A percentile compares a stretch with the other conserved stretches of the same genome.
Conservation (phyloP, 2,797 vertebrate species). For the Amazona ochrocephala region DNA sequence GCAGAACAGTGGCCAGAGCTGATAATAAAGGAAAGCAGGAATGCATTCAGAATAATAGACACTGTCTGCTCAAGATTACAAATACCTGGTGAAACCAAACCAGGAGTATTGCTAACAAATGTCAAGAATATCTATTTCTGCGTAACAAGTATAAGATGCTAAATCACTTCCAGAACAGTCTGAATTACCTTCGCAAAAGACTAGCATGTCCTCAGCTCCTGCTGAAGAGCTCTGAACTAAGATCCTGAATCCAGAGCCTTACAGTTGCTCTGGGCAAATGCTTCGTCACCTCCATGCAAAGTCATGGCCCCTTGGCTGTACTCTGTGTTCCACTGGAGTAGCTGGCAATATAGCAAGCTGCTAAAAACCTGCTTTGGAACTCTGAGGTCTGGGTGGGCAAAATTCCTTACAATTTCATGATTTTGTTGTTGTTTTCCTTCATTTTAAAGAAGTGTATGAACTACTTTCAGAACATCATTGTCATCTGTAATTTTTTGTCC, state of each 20-base stretch:
- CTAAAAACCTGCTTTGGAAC: neutral
- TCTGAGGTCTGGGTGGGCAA: neutral
- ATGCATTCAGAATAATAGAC: neutral
- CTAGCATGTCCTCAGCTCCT: neutral
- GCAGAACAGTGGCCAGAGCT: neutral
- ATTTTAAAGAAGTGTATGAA: neutral
- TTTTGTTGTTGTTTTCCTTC: neutral
- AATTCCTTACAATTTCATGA: neutral
- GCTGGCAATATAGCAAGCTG: neutral
- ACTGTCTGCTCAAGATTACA: neutral
- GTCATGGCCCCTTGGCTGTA: neutral
- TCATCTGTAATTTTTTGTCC: neutral
- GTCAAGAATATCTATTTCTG: neutral
- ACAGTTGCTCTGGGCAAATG: neutral
- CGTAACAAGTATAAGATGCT: neutral
- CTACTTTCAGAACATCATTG: neutral
- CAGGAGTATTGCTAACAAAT: neutral
- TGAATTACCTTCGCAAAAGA: neutral
- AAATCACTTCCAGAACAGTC: neutral
- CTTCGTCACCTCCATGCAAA: neutral
- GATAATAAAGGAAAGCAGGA: neutral
- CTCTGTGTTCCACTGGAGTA: neutral
- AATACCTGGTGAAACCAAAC: neutral
- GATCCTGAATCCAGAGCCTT: neutral
- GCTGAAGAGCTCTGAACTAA: neutral